Evolutionary conservation across 2,888 invertebrate species (phyloP), one percentile per base, ranked within the genome.

Genomic region (Cephus pygmeus): DNA sequence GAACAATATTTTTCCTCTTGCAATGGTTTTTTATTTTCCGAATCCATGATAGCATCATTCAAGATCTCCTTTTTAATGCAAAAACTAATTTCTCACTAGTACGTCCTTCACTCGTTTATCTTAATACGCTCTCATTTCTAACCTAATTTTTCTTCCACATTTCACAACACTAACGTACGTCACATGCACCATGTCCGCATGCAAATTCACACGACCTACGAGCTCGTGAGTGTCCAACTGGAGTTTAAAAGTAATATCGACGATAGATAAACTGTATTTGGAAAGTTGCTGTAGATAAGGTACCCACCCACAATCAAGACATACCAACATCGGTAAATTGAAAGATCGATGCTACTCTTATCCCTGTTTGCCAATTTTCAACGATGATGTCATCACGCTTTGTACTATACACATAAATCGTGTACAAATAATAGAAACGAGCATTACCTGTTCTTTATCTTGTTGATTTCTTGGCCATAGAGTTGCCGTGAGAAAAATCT

Each of bases 391-490:
- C 40, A 56, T 56, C 40, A 56, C 23, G 23, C 40, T 23, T 56
- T 56, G 15, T 56, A 56, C 40, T 56, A 56, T 23, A 56, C 40
- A 56, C 9, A 56, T 56, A 23, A 56, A 9, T 1, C 23, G 40
- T 23, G 9, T 56, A 23, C 40, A 56, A 56, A 56, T 15, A 56
- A 6, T 56, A 56, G 40, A 23, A 56, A 56, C 40, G 9, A 56
- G 23, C 9, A 23, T 92, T 91, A 98, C 98, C 95, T 97, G 96
- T 89, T 98, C 98, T 90, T 97, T 98, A 89, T 99, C 98, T 90
- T 98, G 98, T 91, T 98, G 97, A 73, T 97, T 96, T 88, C 97
- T 96, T 4, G 98, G 98, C 94, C 96, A 96, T n/a, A 99, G 93
- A 0, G 97, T 97, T 73, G 95, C 95, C 77, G 95, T 95, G 75